phyloP scores from a whole-genome alignment of 35 echinoderm and acorn worm genomes.

The Holothuria glaberrima region DNA sequence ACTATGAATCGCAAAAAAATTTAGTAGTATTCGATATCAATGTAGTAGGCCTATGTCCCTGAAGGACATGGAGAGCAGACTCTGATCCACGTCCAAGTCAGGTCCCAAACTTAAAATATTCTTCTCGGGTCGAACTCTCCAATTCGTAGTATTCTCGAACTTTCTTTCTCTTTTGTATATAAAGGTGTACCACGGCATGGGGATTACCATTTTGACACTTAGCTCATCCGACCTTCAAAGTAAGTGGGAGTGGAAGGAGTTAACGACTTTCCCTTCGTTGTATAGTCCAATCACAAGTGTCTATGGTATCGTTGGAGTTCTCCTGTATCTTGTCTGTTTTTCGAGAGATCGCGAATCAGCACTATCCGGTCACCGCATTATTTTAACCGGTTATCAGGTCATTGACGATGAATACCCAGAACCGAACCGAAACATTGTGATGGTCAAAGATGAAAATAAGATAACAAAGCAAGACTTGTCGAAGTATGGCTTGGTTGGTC shows the following conservation, averaged over 20 bases:
- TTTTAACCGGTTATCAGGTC: background rate
- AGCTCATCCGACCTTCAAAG: background rate
- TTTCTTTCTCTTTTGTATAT: background rate
- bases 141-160: too few relatives aligned
- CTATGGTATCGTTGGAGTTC: slow-evolving; percentile 25
- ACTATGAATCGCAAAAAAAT: too few relatives aligned
- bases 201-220: background rate
- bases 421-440: slow-evolving; percentile 19
- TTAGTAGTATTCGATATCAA: too few relatives aligned
- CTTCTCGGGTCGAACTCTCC: too few relatives aligned
- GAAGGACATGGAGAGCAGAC: too few relatives aligned
- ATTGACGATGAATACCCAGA: slow-evolving; percentile 36
- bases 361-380: background rate
- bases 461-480: background rate
- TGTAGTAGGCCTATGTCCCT: too few relatives aligned
- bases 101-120: too few relatives aligned
- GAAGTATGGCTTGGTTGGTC: slow-evolving; percentile 18
- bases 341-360: slow-evolving; percentile 8
- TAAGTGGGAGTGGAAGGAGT: slow-evolving; percentile 22
- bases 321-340: slow-evolving; percentile 41
- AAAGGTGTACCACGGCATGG: slow-evolving; percentile 48
- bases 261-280: slow-evolving; percentile 46
- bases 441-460: slow-evolving; percentile 26
- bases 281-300: slow-evolving; percentile 24
- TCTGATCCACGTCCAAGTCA: too few relatives aligned